Evolutionary conservation across 2,113 vertebrate genomes (phyloP), one percentile per base, ranked within the genome.

Genomic region (Notothenia coriiceps): DNA sequence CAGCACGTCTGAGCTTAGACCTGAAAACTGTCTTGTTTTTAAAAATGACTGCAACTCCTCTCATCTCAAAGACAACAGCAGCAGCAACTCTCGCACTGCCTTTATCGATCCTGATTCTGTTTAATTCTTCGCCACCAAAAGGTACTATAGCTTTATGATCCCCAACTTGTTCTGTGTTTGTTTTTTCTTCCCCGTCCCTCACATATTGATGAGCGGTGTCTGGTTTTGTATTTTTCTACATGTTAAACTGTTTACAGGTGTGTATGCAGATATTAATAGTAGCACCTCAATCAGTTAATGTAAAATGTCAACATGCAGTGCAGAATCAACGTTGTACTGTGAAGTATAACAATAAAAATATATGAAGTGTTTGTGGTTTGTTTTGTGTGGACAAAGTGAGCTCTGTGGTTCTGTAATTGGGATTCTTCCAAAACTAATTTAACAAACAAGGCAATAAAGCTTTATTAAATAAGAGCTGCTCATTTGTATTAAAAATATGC

Each of bases 141-240:
- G 92, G 86, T 93, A 93, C 85, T 78, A 90, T 74, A 92, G 93
- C 92, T 94, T 94, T 93, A 91, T 86, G 43, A 77, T 66, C 44
- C 73, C 22, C 51, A 62, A 56, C 43, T 55, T 74, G 14, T 88
- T 79, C 13, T 80, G 29, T 86, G 57, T 35, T 50, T 9, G 6
- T 62, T 43, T 61, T 10, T 71, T 70, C 60, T 59, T 60, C 44
- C 52, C 46, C n/a, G 35, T 6, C 59, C n/a, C 43, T 69, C 80
- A 82, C 79, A 78, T 81, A 49, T 87, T 79, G 70, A 79, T 84
- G 64, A 86, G 64, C 75, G 86, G 72, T 79, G 79, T 92, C 85
- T 83, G 64, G 43, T 90, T 94, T 91, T 92, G 84, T 94, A 93
- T 89, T 93, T 94, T 92, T 94, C 81, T 94, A 92, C 82, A 75